A percentile compares a stretch with the other conserved stretches of the same genome.
Conservation (phyloP, 1,140 invertebrate genomes). For the Pomacea maculata region DNA sequence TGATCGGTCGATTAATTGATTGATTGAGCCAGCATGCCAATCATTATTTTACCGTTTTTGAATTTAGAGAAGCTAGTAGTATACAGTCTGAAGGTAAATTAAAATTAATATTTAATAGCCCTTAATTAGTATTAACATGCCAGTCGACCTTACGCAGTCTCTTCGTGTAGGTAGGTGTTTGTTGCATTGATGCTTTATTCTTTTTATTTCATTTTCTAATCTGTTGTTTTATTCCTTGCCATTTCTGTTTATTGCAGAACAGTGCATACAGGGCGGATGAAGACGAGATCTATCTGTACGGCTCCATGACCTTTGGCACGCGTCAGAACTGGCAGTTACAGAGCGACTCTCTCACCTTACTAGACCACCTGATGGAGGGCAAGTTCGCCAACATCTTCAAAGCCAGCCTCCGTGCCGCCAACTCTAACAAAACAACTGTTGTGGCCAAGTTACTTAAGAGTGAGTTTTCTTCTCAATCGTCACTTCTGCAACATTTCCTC, state of each 20-base stretch:
- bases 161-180: no score
- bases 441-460: slow-evolving; percentile 37
- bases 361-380: slow-evolving; percentile 26
- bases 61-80: no score
- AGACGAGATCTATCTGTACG: slow-evolving; percentile 28
- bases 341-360: slow-evolving; percentile 20
- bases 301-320: slow-evolving; percentile 25
- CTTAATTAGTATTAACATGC: no score
- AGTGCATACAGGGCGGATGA: slow-evolving; percentile 2
- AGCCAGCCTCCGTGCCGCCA: slow-evolving; percentile 17
- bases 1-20: no score
- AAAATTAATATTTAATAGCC: no score
- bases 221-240: no score
- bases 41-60: no score
- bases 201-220: no score
- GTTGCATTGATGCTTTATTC: no score
- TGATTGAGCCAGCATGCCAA: no score
- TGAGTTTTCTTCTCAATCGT: neutral
- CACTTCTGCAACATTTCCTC: neutral
- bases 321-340: slow-evolving; percentile 27
- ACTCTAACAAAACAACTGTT: slow-evolving; percentile 7
- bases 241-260: slow-evolving; percentile 5
- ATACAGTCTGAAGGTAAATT: no score
- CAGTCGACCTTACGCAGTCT: no score
- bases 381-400: slow-evolving; percentile 39